Base-by-base conservation (phyloP, 2,113 vertebrate genomes). In the Cisticola juncidis region DNA sequence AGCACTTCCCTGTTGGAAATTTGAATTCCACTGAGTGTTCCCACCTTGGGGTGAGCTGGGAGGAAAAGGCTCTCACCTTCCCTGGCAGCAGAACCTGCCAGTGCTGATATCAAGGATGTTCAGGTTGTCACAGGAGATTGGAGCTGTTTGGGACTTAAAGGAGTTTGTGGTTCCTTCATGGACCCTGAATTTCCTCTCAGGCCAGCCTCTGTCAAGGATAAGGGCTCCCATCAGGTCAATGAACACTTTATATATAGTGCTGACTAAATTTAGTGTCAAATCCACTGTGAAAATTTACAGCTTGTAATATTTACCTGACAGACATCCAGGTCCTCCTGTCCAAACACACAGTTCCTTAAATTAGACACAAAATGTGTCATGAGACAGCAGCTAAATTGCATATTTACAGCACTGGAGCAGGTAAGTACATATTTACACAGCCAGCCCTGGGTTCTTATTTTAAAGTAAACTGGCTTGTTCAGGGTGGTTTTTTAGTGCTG, bases 261-360 rank as follows among this genome's bases (percentile, higher is more conserved):
- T 62, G 33, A 58, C 93, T 94, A 94, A 93, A 97, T 92, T 71
- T 86, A 94, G 83, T 71, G 68, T 68, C 79, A 92, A 92, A 88
- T 88, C 68, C 20, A 82, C 92, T 77, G 66, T 58, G 93, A 83
- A 93, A 85, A 86, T 73, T 76, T 62, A 70, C 87, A 88, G 74
- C 76, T 81, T 73, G 22, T 73, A 81, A 73, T 90, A 86, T 93
- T 96, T 97, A 94, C 93, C 85, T 95, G 95, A 88, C 81, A 78
- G 64, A 18, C 20, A 1, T 70, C 85, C 92, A 95, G 90, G 51
- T 47, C 76, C 56, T 74, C 74, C 47, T 73, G 47, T 54, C 85
- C 95, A 96, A 95, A 94, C 3, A 93, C 10, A 38, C 44, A 68
- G 51, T 31, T 92, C 88, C 92, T 93, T 83, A 93, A 97, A 93